These are phyloP conservation scores for Gallinago stenura DNA, from an alignment of 2,797 vertebrate genomes.

Conservation along the genomic window DNA sequence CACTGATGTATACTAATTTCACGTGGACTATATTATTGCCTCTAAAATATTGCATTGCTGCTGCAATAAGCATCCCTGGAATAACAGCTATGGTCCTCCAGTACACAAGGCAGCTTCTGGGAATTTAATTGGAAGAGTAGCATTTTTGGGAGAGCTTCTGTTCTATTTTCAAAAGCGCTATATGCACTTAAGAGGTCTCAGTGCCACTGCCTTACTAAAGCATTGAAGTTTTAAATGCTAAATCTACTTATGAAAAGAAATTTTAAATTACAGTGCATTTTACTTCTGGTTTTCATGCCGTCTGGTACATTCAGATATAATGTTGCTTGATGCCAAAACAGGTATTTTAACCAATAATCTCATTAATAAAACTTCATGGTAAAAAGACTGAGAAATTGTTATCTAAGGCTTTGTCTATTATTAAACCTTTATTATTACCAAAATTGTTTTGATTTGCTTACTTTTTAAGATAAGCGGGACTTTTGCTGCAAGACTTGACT, in stretches of 20 bases:
- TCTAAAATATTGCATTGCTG: not conserved
- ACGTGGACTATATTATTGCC: not conserved
- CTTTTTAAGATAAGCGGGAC: not conserved
- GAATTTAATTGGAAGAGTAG: not conserved
- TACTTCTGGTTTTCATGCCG: not conserved
- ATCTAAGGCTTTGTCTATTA: not conserved
- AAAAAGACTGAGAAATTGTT: not conserved
- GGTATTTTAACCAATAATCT: not conserved
- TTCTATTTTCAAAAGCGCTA: not conserved
- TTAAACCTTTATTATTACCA: not conserved
- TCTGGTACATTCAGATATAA: not conserved
- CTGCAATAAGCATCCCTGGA: not conserved
- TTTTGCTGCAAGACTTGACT: not conserved
- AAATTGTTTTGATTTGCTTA: not conserved
- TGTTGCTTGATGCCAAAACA: not conserved
- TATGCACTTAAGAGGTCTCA: not conserved
- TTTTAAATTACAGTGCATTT: not conserved
- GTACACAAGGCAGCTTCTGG: not conserved
- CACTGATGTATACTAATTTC: not conserved
- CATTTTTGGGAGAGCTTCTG: not conserved
- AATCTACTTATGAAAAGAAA: not conserved
- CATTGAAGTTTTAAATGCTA: not conserved
- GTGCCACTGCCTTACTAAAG: not conserved
- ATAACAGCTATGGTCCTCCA: not conserved
- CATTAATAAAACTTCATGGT: not conserved